phyloP scores from a whole-genome alignment of 2,888 invertebrate genomes.

The Pseudolycoriella hygida region DNA sequence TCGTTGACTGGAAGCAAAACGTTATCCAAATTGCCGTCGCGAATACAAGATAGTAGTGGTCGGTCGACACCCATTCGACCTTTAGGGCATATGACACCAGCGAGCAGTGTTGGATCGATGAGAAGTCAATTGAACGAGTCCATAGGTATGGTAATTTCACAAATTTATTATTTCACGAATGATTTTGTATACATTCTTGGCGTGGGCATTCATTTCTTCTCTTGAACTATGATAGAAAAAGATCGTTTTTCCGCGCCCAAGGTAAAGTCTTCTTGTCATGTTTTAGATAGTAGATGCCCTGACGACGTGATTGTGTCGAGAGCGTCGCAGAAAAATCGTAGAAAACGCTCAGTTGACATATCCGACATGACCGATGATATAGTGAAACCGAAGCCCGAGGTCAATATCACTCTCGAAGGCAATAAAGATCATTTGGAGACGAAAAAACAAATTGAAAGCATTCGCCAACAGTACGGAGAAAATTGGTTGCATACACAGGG shows the following conservation, averaged over 20 bases:
- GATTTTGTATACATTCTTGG: too few species aligned
- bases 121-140: slow-evolving; percentile 11
- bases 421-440: slow-evolving; percentile 35
- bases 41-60: slow-evolving; percentile 13
- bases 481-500: slow-evolving; percentile 39
- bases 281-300: neutral
- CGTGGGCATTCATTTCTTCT: too few species aligned
- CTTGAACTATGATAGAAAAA: too few species aligned
- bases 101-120: slow-evolving; percentile 23
- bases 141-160: slow-evolving; percentile 5
- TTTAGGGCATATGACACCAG: slow-evolving; percentile 16
- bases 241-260: too few species aligned
- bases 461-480: slow-evolving; percentile 38
- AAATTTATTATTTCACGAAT: too few species aligned
- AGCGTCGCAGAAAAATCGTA: slow-evolving; percentile 16
- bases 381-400: neutral
- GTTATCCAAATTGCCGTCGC: slow-evolving; percentile 2
- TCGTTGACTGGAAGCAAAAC: slow-evolving; percentile 6
- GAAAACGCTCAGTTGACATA: slow-evolving; percentile 28
- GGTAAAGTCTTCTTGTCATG: too few species aligned
- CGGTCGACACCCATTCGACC: slow-evolving; percentile 8
- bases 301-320: slow-evolving; percentile 6
- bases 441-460: slow-evolving; percentile 37
- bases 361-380: slow-evolving; percentile 28
- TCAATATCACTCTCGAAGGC: slow-evolving; percentile 15